These are phyloP conservation scores for Eupithecia centaureata DNA, from an alignment of 2,888 invertebrate genomes.

Conservation along the genomic window DNA sequence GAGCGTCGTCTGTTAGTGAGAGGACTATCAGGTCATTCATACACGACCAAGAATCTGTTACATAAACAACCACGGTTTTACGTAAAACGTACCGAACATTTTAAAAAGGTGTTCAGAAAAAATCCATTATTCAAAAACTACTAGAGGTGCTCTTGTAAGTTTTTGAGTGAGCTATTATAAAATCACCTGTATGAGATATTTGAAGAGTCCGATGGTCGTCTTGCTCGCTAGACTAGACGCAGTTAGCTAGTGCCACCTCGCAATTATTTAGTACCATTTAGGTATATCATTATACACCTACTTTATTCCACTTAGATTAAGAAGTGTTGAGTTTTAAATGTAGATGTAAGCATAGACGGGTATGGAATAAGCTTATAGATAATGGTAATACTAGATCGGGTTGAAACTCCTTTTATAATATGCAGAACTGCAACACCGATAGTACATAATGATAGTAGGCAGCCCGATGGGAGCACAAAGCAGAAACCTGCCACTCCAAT, in stretches of 20 bases:
- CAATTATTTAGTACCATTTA: conserved; percentile 72
- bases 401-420: conserved; percentile 71
- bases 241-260: conserved; percentile 77
- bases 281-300: conserved; percentile 61
- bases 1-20: conserved; percentile 26
- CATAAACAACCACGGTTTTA: background rate
- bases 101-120: background rate
- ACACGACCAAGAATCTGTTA: too few species aligned
- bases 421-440: conserved; percentile 43
- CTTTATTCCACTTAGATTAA: conserved; percentile 79
- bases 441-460: conserved; percentile 1
- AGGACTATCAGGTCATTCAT: conserved; percentile 18
- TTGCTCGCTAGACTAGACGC: conserved; percentile 58
- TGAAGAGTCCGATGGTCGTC: conserved; percentile 21
- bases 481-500: conserved; percentile 13
- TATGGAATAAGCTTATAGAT: conserved; percentile 54
- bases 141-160: background rate
- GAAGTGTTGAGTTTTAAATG: conserved; percentile 69
- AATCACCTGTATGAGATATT: background rate
- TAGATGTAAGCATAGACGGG: conserved; percentile 71
- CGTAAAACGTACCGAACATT: background rate
- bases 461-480: conserved; percentile 10
- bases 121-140: background rate
- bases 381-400: conserved; percentile 49
- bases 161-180: too few species aligned